Evolutionary conservation across 2,797 vertebrate genomes (phyloP), one percentile per base, ranked within the genome.

Genomic region (Philypnodon macrostomus): DNA sequence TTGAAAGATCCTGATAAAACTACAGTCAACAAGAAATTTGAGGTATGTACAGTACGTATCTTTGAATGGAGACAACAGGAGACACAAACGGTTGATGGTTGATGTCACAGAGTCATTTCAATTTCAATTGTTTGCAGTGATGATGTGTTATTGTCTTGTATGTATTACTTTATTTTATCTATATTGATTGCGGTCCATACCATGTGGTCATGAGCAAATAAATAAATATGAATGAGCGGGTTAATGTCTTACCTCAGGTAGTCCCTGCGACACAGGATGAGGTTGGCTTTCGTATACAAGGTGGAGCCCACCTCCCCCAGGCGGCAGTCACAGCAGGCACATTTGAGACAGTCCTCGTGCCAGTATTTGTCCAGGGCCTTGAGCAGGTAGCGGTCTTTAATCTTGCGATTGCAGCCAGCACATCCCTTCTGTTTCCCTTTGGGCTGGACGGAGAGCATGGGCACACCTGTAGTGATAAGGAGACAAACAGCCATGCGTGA

Each of bases 401-500:
- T 98, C 92, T 98, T 98, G 85, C 96, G 95, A 93, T 97, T 98
- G 93, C 96, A 98, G 95, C 96, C 96, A 91, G 96, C 96, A 93
- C 96, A 98, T 93, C 96, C 96, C 93, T 98, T 98, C 93, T 98
- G 95, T 93, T 96, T 98, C 94, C 93, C 86, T 89, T 89, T 87
- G 83, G 96, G 95, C 95, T 98, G 96, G 90, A 98, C 96, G 91
- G 95, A 98, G 93, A 99, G 96, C 96, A 99, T 99, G 93, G 98
- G 97, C 95, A 98, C 97, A 96, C 95, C 97, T 99, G 88, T 85
- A 88, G 1, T 67, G 77, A 81, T 87, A 73, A 83, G 86, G 75
- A 67, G 77, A 86, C 86, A 86, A 85, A 81, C 72, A 83, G 68
- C 85, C 71, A 76, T 56, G 73, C 47, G 79, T 88, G 86, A 88